Evolutionary conservation across 2,113 vertebrate genomes (phyloP).

Genomic region (Aegithalos caudatus): DNA sequence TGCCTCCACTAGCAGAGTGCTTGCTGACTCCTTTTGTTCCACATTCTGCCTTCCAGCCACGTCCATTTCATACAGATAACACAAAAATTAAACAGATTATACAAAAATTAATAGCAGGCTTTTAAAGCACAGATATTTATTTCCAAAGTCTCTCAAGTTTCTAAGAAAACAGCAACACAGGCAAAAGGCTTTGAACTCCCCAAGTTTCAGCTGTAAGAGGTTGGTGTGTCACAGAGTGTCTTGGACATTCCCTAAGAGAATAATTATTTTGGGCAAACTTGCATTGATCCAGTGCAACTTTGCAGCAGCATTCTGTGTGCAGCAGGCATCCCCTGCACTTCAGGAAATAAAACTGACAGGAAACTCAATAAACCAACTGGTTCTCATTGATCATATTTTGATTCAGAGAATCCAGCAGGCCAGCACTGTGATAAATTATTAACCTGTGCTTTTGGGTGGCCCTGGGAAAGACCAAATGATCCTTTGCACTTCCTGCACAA

Average conservation of each 20-base stretch:
- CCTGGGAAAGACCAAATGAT: constrained; percentile 15
- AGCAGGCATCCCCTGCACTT: constrained; percentile 51
- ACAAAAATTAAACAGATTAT: neutral
- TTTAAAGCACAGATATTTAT: neutral
- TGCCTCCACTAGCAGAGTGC: neutral
- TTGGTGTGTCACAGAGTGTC: constrained; percentile 70
- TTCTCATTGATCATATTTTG: constrained; percentile 84
- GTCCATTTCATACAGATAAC: neutral
- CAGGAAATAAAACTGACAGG: constrained; percentile 74
- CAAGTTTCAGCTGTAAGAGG: constrained; percentile 64
- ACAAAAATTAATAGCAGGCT: neutral
- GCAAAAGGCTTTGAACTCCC: constrained; percentile 50
- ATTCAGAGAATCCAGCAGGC: constrained; percentile 75
- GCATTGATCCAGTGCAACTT: constrained; percentile 81
- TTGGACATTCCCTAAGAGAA: constrained; percentile 74
- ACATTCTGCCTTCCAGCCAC: neutral
- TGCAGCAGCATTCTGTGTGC: neutral
- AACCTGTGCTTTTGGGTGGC: constrained; percentile 67
- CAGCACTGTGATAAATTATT: constrained; percentile 79
- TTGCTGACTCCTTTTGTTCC: neutral
- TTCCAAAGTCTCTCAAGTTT: neutral
- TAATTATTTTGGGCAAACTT: constrained; percentile 86
- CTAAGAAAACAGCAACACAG: neutral
- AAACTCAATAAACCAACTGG: constrained; percentile 87
- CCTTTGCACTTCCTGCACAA: constrained; percentile 48